A percentile compares a stretch with the other conserved stretches of the same genome.
These are phyloP conservation scores for Dendropsophus ebraccatus DNA, from an alignment of 2,113 vertebrate genomes.

Conservation along the genomic window DNA sequence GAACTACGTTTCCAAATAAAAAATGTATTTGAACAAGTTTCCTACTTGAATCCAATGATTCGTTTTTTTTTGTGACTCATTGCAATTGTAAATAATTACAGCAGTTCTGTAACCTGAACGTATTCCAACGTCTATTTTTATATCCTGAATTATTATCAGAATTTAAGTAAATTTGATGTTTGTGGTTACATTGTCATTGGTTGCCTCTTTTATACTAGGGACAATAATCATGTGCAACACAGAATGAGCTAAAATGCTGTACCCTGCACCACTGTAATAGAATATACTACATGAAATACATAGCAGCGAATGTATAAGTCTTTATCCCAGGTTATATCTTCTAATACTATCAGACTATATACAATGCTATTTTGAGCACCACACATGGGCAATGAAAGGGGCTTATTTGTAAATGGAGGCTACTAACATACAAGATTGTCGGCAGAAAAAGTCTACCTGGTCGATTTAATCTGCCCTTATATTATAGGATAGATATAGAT, in stretches of 20 bases:
- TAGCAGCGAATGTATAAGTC: conserved; percentile 11
- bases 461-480: no score
- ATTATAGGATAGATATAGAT: no score
- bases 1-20: not conserved
- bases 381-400: not conserved
- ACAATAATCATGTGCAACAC: not conserved
- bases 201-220: not conserved
- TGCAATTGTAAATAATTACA: not conserved
- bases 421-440: not conserved
- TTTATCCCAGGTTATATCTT: conserved; percentile 10
- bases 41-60: not conserved
- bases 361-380: conserved; percentile 2
- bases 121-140: not conserved
- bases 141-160: not conserved
- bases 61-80: not conserved
- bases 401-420: conserved; percentile 4
- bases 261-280: not conserved
- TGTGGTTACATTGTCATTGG: not conserved
- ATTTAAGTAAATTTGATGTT: not conserved
- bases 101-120: not conserved
- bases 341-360: conserved; percentile 10
- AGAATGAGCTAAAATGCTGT: not conserved
- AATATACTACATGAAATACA: not conserved
- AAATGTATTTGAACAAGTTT: not conserved
- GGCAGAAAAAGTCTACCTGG: no score